Conservation (phyloP, 2,888 invertebrate genomes). For the Embidobia sp. region DNA sequence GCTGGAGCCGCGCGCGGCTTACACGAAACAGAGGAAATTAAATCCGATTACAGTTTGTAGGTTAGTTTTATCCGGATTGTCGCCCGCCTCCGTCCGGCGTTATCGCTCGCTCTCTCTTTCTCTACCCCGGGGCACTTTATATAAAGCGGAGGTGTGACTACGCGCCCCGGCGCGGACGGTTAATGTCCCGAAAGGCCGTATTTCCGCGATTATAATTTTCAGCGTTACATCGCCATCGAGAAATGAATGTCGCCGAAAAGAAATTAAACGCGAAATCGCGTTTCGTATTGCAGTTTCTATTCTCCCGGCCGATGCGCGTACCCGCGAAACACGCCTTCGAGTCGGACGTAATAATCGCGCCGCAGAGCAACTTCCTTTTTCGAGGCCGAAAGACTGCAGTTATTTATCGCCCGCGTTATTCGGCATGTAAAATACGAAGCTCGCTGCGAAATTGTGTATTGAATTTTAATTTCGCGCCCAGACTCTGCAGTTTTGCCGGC, state of each 20-base stretch:
- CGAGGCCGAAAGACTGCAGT: too few relatives aligned
- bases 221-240: constrained; percentile 31
- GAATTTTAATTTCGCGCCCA: too few relatives aligned
- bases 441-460: too few relatives aligned
- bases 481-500: too few relatives aligned
- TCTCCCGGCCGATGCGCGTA: background rate
- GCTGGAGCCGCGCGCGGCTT: constrained; percentile 27
- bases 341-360: constrained; percentile 5
- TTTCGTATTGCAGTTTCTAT: constrained; percentile 35
- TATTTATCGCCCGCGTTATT: too few relatives aligned
- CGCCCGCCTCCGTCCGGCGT: constrained; percentile 42
- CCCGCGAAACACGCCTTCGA: constrained; percentile 2
- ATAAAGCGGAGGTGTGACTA: constrained; percentile 55
- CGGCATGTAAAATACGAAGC: too few relatives aligned
- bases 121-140: constrained; percentile 42
- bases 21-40: constrained; percentile 50
- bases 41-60: constrained; percentile 62
- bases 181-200: constrained; percentile 75
- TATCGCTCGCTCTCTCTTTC: constrained; percentile 19
- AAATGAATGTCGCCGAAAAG: constrained; percentile 39
- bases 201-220: constrained; percentile 74
- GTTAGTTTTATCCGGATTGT: constrained; percentile 61
- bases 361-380: too few relatives aligned
- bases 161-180: constrained; percentile 61
- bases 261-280: constrained; percentile 61